Evolutionary conservation across 1,140 invertebrate genomes (phyloP), one percentile per base, ranked within the genome.

Genomic region (Trichonephila clavipes): DNA sequence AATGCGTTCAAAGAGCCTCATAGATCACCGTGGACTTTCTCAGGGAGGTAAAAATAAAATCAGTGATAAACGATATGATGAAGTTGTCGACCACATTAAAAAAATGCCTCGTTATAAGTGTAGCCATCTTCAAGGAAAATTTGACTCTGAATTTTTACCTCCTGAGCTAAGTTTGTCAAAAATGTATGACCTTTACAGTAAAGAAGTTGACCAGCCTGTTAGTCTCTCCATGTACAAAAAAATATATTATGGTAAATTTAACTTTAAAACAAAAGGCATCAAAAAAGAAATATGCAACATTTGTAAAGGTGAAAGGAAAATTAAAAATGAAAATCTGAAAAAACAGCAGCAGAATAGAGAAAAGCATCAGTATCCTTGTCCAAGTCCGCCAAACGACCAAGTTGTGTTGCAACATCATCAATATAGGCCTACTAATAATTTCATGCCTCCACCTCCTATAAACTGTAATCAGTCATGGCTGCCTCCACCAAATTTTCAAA

Each of bases 141-240:
- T 88, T 21, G 92, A 93, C 69, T 77, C 85, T 40, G 92, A 93
- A n/a, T 93, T 81, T 62, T 44, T 93, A 21, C 92, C 92, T 64
- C 92, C 92, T 28, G 92, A 93, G n/a, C 69, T 93, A 16, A 88
- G 85, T 51, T 66, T 93, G 21, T 93, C 92, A 6, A 93, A 93
- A 64, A 93, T 93, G 92, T 93, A 93, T 64, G 92, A 93, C 44
- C 69, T 93, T 16, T 93, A 93, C 28, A 62, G 21, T 14, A 93
- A 93, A 64, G 92, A 93, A 88, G 92, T 93, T n/a, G 85, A 88
- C 8, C 92, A 93, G 24, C 92, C 92, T 81, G 92, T 93, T 6
- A 93, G 92, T 24, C 62, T 93, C 21, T 93, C 92, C 14, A 93
- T 93, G 92, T 93, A 93, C 83, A 93, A 93, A 81, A 93, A 93